Conservation (phyloP, 2,888 invertebrate genomes). For the Sarcophaga subvicina region DNA sequence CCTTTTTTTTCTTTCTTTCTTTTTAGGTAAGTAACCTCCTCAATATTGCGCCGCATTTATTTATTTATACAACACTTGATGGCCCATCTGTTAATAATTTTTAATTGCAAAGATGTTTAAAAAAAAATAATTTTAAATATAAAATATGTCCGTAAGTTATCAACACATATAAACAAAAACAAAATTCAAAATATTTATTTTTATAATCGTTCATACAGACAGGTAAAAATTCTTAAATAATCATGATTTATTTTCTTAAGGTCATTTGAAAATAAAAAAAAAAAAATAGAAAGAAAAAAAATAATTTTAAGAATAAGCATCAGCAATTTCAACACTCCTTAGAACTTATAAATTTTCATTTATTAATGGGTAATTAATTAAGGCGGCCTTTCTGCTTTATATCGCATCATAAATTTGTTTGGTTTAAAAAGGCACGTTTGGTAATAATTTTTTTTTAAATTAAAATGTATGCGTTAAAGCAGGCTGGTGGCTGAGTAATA, state of each 20-base stretch:
- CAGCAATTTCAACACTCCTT: background rate
- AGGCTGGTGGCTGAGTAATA: too few relatives aligned
- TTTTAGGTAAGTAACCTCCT: slow-evolving; percentile 67
- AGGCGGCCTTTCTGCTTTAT: background rate
- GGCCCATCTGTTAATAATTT: slow-evolving; percentile 58
- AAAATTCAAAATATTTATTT: slow-evolving; percentile 27
- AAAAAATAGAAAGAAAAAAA: background rate
- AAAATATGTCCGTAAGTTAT: slow-evolving; percentile 60
- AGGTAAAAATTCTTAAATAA: slow-evolving; percentile 29
- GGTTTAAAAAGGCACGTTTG: background rate
- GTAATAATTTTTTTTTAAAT: too few relatives aligned
- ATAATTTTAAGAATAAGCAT: slow-evolving; percentile 2
- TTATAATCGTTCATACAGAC: slow-evolving; percentile 31
- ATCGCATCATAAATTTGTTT: background rate
- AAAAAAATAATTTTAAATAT: slow-evolving; percentile 23
- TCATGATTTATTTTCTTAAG: slow-evolving; percentile 45
- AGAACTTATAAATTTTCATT: background rate
- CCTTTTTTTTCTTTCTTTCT: slow-evolving; percentile 34
- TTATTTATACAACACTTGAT: slow-evolving; percentile 44
- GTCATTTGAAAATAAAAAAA: slow-evolving; percentile 9
- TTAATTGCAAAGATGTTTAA: slow-evolving; percentile 56
- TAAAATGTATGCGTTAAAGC: too few relatives aligned
- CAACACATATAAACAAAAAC: slow-evolving; percentile 6
- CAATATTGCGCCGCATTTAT: background rate
- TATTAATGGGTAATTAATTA: slow-evolving; percentile 25